A percentile compares a stretch with the other conserved stretches of the same genome.
Evolutionary conservation across 2,888 invertebrate species (phyloP).

Genomic region (Drosophila quinaria): DNA sequence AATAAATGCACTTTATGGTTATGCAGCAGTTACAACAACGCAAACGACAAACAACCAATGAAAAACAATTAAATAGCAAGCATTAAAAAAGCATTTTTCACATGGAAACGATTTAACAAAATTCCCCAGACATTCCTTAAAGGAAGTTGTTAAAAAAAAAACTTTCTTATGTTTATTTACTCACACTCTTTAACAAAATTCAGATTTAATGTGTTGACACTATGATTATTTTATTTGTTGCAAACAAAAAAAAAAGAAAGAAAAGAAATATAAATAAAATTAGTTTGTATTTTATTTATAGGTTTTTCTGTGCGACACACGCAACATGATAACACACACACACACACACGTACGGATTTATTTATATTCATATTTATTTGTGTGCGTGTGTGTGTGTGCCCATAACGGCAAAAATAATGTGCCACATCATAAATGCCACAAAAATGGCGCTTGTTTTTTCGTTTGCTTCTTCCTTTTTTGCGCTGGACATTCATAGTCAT

Average conservation of each 20-base stretch:
- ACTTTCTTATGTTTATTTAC: not conserved
- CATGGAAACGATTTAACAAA: not conserved
- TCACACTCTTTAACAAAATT: constrained; percentile 7
- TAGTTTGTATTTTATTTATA: constrained; percentile 82
- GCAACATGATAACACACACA: constrained; percentile 46
- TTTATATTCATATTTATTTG: constrained; percentile 49
- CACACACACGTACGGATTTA: constrained; percentile 17
- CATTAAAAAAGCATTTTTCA: not conserved
- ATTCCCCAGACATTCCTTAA: not conserved
- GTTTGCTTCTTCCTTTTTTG: constrained; percentile 13
- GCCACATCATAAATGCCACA: constrained; percentile 80
- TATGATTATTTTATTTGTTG: constrained; percentile 70
- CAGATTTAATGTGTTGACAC: constrained; percentile 53
- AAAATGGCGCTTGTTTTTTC: constrained; percentile 65
- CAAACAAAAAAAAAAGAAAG: constrained; percentile 1
- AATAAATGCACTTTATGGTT: constrained; percentile 68
- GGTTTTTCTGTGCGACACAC: constrained; percentile 36
- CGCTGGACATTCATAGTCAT: constrained; percentile 61
- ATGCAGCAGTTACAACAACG: not conserved
- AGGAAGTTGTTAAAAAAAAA: not conserved
- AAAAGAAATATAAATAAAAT: constrained; percentile 75
- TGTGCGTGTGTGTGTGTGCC: constrained; percentile 11
- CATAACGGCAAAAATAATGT: constrained; percentile 76
- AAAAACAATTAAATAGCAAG: constrained; percentile 2
- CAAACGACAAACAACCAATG: not conserved